Evolutionary conservation across 2,888 invertebrate genomes (phyloP), one percentile per base, ranked within the genome.

Genomic region (Fragum fragum): DNA sequence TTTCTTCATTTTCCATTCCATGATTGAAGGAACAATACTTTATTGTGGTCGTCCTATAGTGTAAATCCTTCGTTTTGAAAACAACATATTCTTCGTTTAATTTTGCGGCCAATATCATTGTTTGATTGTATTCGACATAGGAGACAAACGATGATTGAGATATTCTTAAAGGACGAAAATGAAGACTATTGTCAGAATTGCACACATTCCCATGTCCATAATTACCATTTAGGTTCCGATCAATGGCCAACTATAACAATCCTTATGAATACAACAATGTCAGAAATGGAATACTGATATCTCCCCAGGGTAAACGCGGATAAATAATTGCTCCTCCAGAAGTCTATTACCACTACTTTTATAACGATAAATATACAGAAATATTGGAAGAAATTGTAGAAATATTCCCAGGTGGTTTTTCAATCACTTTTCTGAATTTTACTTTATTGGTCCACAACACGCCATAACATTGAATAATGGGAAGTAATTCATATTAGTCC

Each of bases 291-390:
- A 78, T 73, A 78, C 69, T 57, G 59, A 73, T 73, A 52, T 47
- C 57, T 73, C 78, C 73, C 78, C 42, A 14, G 77, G 72, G 77
- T 55, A 6, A 26, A n/a, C 29, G 32, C 42, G 36, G 47, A 73
- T 69, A 73, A 73, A 73, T 73, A 69, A 78, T 78, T 69, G 73
- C 73, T 78, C 78, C 73, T 59, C 47, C 26, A 55, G 69, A 73
- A 70, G 69, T 73, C 68, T 73, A 73, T 73, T 69, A 73, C 52
- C 57, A 32, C 55, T 32, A 61, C 32, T 36, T 61, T 73, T 69
- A 78, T 69, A 26, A 55, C 69, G 66, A 68, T 66, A 78, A 78
- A 78, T 55, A 68, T 78, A 42, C 71, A 26, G 73, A 73, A 77
- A 77, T 73, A 77, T 68, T 77, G 76, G 53, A 21, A 63, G n/a